These are phyloP conservation scores for Patella vulgata DNA, from an alignment of 1,140 invertebrate genomes.

Conservation along the genomic window DNA sequence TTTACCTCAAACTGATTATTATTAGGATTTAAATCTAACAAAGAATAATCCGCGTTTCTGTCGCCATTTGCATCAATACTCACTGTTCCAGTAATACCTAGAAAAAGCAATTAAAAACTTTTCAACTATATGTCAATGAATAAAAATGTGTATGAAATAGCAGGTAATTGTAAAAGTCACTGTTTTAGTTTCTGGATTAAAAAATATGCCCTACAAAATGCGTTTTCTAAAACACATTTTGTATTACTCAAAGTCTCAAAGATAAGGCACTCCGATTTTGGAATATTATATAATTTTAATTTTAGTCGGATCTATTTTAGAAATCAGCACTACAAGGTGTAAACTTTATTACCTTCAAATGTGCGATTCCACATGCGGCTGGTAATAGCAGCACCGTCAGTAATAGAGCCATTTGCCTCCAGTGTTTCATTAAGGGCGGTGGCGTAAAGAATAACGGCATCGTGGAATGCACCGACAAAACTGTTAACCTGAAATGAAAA, in stretches of 20 bases:
- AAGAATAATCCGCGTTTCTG: conserved; percentile 87
- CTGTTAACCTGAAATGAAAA: conserved; percentile 58
- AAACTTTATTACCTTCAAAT: conserved; percentile 76
- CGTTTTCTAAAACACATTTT: too few relatives aligned
- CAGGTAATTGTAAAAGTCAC: too few relatives aligned
- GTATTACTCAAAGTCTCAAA: too few relatives aligned
- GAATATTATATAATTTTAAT: neutral
- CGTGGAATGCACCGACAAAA: conserved; percentile 93
- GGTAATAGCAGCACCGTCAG: conserved; percentile 51
- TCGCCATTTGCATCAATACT: conserved; percentile 91
- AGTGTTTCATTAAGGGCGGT: conserved; percentile 76
- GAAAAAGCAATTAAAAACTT: conserved; percentile 17
- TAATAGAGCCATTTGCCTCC: conserved; percentile 37
- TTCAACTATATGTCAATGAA: too few relatives aligned
- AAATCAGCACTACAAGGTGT: neutral
- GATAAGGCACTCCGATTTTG: too few relatives aligned
- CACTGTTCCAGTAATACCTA: conserved; percentile 90
- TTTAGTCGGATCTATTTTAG: neutral
- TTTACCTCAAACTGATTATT: conserved; percentile 81
- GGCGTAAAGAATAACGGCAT: conserved; percentile 88
- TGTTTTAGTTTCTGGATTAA: too few relatives aligned
- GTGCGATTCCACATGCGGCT: conserved; percentile 80
- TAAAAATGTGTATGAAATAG: too few relatives aligned
- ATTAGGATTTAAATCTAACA: conserved; percentile 87
- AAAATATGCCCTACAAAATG: too few relatives aligned